Base-by-base conservation (phyloP, 2,113 vertebrate species). In the Dipodomys spectabilis region DNA sequence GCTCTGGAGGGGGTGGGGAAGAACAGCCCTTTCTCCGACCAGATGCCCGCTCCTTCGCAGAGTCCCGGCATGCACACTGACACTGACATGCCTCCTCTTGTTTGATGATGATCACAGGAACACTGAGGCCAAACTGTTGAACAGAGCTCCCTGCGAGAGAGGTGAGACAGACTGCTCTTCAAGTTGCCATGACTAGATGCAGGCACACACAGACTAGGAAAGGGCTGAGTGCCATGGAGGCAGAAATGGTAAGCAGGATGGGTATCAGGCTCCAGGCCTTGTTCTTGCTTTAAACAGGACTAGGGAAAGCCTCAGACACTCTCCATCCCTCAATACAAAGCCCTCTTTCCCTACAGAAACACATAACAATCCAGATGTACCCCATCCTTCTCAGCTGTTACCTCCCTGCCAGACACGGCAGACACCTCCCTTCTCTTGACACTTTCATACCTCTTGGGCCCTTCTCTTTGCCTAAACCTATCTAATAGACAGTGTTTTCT, bases 51-150 rank as follows among this genome's bases (percentile, higher is more conserved):
- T 97, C 96, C 94, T 96, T 97, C 53, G 97, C 97, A 72, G 98
- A 98, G 98, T 99, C 99, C 98, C 99, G 98, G 97, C 99, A 99
- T 87, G 99, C 98, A 96, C 99, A 99, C 83, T 99, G 99, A 97
- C 99, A 99, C 98, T 99, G 99, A 97, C 99, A 99, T 39, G 99
- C 99, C 96, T 99, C 99, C 97, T 99, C 99, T 98, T 99, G 99
- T 97, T 99, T 99, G 97, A 99, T 99, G 98, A 99, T 99, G 97
- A 99, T 99, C 97, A 99, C 99, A 5, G 99, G 99, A 95, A 99
- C 98, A 73, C 99, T 99, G 97, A 99, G 99, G 95, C 99, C 99
- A 13, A 99, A 99, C 98, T 99, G 99, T 96, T 99, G 99, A 92
- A 99, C 99, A 2, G 99, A 98, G 96, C 95, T 99, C 93, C 99